These are phyloP conservation scores for Cataglyphis cursor DNA, from an alignment of 2,888 invertebrate genomes.

Conservation along the genomic window DNA sequence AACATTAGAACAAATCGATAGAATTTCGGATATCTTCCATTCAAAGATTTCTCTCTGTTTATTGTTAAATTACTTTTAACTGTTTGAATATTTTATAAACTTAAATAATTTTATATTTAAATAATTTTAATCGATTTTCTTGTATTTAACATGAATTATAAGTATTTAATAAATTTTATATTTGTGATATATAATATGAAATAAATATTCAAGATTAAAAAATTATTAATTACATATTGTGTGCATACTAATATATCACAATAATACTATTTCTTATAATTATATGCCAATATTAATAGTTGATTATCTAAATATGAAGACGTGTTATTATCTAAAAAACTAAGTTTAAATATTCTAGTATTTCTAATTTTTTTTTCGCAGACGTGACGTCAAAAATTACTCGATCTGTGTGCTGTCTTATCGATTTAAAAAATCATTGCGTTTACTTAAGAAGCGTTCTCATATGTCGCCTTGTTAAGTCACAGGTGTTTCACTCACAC, in stretches of 20 bases:
- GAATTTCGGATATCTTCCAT: neutral
- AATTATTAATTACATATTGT: too few relatives aligned
- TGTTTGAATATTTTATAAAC: neutral
- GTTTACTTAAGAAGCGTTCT: neutral
- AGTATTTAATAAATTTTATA: neutral
- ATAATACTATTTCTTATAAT: neutral
- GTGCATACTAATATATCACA: too few relatives aligned
- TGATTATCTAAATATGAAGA: neutral
- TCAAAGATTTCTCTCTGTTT: neutral
- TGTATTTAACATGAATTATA: neutral
- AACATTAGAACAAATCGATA: slow-evolving; percentile 8
- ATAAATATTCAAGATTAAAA: neutral
- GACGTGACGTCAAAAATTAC: neutral
- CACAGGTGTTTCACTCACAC: slow-evolving; percentile 3
- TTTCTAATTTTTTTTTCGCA: neutral
- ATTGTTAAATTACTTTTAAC: neutral
- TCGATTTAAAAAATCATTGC: slow-evolving; percentile 18
- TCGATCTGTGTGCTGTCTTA: neutral
- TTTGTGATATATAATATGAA: neutral
- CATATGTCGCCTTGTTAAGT: neutral
- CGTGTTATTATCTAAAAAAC: slow-evolving; percentile 5
- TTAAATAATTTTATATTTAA: neutral
- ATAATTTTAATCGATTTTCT: neutral
- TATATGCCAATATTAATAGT: neutral
- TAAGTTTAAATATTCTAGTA: neutral